Evolutionary conservation across 92 coral and sea anemone genomes (phyloP).

Genomic region (Porites evermanni): DNA sequence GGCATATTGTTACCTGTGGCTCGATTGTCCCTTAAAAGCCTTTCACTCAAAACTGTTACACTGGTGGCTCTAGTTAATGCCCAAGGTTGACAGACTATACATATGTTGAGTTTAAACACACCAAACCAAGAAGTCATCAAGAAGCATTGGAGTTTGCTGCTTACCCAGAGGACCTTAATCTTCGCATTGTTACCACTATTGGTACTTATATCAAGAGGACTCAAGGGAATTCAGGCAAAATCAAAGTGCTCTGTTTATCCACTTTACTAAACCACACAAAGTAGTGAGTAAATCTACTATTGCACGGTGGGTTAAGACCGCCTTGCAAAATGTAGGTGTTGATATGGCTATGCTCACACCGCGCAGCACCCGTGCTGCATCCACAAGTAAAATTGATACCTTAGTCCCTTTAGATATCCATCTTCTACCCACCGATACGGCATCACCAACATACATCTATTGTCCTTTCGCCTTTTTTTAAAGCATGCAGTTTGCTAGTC

Average conservation of each 20-base stretch:
- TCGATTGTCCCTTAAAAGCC: slow-evolving; percentile 25
- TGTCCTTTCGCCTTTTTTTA: too few species aligned
- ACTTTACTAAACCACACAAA: slow-evolving; percentile 41
- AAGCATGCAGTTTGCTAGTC: not conserved
- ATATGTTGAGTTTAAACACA: not conserved
- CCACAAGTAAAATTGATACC: slow-evolving; percentile 14
- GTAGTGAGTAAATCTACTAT: slow-evolving; percentile 27
- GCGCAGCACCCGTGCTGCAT: slow-evolving; percentile 31
- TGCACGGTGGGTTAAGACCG: slow-evolving; percentile 38
- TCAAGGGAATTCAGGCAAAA: slow-evolving; percentile 11
- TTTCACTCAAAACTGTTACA: slow-evolving; percentile 35
- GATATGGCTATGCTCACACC: slow-evolving; percentile 11
- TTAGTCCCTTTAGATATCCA: not conserved
- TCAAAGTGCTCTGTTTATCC: slow-evolving; percentile 27
- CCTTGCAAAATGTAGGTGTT: slow-evolving; percentile 29
- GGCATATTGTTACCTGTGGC: slow-evolving; percentile 39
- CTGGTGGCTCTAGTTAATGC: slow-evolving; percentile 17
- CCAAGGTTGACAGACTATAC: slow-evolving; percentile 42
- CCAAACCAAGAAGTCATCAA: slow-evolving; percentile 1
- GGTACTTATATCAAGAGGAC: slow-evolving; percentile 24
- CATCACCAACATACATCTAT: too few species aligned
- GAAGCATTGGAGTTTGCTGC: slow-evolving; percentile 18
- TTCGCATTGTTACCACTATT: slow-evolving; percentile 15
- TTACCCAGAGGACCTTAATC: slow-evolving; percentile 30
- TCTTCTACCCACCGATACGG: too few species aligned